phyloP scores from a whole-genome alignment of 2,113 vertebrate species.

The Spilogale gracilis region DNA sequence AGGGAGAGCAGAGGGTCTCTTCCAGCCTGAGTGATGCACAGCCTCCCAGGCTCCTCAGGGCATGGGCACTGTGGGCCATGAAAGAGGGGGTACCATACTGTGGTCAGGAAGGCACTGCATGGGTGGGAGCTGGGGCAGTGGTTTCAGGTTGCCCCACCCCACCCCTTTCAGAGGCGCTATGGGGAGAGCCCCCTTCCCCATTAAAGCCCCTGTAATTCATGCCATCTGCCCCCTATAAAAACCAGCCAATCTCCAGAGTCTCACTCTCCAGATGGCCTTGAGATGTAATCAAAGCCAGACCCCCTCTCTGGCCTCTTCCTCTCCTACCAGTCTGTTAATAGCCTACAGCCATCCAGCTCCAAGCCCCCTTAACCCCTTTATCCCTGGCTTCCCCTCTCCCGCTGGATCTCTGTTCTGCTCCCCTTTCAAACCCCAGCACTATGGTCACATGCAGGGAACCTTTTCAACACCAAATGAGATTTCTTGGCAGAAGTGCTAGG shows the following conservation, averaged over 20 bases:
- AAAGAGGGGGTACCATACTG: neutral
- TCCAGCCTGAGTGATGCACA: neutral
- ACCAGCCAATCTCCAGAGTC: neutral
- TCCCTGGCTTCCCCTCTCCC: neutral
- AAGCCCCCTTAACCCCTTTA: neutral
- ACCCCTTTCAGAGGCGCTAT: neutral
- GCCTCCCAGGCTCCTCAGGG: neutral
- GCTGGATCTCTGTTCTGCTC: neutral
- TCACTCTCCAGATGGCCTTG: conserved; percentile 27
- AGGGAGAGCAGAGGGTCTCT: neutral
- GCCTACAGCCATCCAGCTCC: neutral
- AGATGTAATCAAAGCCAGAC: conserved; percentile 56
- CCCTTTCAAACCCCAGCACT: neutral
- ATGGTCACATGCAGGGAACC: neutral
- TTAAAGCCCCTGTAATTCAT: conserved; percentile 3
- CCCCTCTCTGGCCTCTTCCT: neutral
- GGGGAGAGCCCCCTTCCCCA: neutral
- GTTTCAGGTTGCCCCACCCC: neutral
- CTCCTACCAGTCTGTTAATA: neutral
- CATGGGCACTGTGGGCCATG: neutral
- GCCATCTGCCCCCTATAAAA: conserved; percentile 12
- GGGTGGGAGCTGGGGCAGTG: neutral
- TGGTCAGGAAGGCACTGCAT: neutral
- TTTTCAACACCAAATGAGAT: neutral
- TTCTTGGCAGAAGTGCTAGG: neutral